A percentile compares a stretch with the other conserved stretches of the same genome.
These are phyloP conservation scores for Cyanoderma ruficeps DNA, from an alignment of 2,113 vertebrate genomes.

Conservation along the genomic window DNA sequence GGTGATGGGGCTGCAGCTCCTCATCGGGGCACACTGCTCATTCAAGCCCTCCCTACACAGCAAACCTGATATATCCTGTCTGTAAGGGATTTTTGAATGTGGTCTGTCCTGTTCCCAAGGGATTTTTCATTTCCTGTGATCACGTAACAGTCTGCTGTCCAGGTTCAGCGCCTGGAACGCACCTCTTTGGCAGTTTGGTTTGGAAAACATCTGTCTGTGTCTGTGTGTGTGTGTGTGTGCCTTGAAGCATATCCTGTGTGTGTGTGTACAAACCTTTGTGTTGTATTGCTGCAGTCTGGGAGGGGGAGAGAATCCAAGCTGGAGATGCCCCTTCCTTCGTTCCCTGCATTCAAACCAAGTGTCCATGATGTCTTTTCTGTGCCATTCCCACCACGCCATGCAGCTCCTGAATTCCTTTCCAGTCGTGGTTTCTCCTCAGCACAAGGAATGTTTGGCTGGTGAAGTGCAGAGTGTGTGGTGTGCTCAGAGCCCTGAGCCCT, in stretches of 20 bases:
- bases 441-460: conserved; percentile 26
- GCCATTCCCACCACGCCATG: neutral
- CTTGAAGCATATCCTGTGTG: neutral
- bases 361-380: neutral
- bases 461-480: conserved; percentile 24
- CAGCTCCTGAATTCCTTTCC: neutral
- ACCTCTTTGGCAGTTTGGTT: neutral
- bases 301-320: neutral
- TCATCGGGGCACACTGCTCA: neutral
- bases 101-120: neutral
- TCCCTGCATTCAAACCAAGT: conserved; percentile 29
- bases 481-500: neutral
- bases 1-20: neutral
- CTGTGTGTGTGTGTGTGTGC: neutral
- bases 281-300: neutral
- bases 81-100: neutral
- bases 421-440: conserved; percentile 2
- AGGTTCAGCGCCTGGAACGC: neutral
- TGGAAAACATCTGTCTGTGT: neutral
- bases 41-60: accelerated
- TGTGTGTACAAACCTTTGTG: neutral
- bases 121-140: neutral
- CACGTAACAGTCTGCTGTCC: neutral
- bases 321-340: neutral
- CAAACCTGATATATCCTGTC: neutral